Evolutionary conservation across 2,888 invertebrate species (phyloP).

Genomic region (Hedychridium roseum): DNA sequence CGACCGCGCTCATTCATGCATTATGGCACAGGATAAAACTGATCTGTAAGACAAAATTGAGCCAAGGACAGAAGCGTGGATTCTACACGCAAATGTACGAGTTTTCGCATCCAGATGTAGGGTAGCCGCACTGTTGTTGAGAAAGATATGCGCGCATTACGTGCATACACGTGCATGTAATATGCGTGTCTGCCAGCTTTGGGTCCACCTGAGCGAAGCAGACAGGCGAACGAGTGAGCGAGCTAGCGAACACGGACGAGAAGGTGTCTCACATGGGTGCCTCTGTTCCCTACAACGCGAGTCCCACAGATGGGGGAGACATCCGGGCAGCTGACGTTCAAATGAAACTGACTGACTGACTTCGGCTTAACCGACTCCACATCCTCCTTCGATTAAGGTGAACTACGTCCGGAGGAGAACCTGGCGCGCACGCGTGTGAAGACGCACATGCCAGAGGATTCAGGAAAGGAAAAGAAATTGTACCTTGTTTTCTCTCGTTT

Average conservation of each 20-base stretch:
- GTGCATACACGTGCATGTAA: conserved; percentile 16
- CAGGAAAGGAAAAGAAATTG: too few relatives aligned
- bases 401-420: conserved; percentile 56
- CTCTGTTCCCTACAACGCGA: conserved; percentile 60
- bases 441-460: too few relatives aligned
- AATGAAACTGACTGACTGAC: conserved; percentile 60
- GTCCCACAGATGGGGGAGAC: conserved; percentile 63
- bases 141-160: conserved; percentile 37
- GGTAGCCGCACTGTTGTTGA: conserved; percentile 24
- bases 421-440: too few relatives aligned
- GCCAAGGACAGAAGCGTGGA: background rate
- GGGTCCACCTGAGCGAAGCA: conserved; percentile 57
- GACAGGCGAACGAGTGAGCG: conserved; percentile 40
- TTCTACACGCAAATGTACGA: background rate
- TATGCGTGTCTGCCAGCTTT: conserved; percentile 40
- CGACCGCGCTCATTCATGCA: too few relatives aligned
- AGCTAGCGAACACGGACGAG: conserved; percentile 51
- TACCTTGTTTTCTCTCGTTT: too few relatives aligned
- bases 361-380: conserved; percentile 64
- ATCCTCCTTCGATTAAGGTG: conserved; percentile 63
- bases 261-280: conserved; percentile 64
- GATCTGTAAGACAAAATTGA: too few relatives aligned
- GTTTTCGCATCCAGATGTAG: conserved; percentile 28
- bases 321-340: conserved; percentile 64
- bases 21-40: too few relatives aligned